Base-by-base conservation (phyloP, 2,797 vertebrate genomes). In the Bradypodion ventrale region DNA sequence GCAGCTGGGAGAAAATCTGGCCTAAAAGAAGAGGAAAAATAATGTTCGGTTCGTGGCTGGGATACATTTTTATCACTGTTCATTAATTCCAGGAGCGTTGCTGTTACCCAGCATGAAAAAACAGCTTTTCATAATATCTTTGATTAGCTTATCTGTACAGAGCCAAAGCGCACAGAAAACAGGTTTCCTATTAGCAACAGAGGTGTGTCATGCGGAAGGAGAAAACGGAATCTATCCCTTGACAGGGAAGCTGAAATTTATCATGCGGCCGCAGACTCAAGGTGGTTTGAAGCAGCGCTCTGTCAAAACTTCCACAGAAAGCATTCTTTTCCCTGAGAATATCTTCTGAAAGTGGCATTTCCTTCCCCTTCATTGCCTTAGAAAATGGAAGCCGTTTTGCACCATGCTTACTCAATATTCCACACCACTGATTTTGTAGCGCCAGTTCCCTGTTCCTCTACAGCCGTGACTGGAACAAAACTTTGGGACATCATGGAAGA, bases 141-240 rank as follows among this genome's bases (percentile, higher is more conserved):
- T 81, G 78, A 81, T 77, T 66, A 65, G 63, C 83, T 74, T 19
- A 52, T 77, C 63, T 27, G 59, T 3, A 12, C 25, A 63, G 69
- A 44, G 62, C 73, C n/a, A 49, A 89, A 79, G 0, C 0, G 16
- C 27, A 79, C 5, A 9, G 5, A 74, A 49, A 76, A 65, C 49
- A 62, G 35, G 60, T 2, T 27, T 32, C 62, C 3, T 15, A 32
- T 21, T 42, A 4, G 12, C 40, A 46, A 79, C 7, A 10, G 29
- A 60, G n/a, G 21, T 4, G 5, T 19, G 29, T 2, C 13, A 62
- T 8, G 46, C n/a, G 13, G 5, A 16, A 56, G 72, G 79, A 69
- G 63, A 73, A 80, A 80, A 78, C 0, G 37, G 72, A 37, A 35
- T 5, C 2, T 29, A 2, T 23, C 9, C 66, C 35, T 66, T 75